Evolutionary conservation across 2,797 vertebrate genomes (phyloP).

Genomic region (Sylvilagus floridanus): DNA sequence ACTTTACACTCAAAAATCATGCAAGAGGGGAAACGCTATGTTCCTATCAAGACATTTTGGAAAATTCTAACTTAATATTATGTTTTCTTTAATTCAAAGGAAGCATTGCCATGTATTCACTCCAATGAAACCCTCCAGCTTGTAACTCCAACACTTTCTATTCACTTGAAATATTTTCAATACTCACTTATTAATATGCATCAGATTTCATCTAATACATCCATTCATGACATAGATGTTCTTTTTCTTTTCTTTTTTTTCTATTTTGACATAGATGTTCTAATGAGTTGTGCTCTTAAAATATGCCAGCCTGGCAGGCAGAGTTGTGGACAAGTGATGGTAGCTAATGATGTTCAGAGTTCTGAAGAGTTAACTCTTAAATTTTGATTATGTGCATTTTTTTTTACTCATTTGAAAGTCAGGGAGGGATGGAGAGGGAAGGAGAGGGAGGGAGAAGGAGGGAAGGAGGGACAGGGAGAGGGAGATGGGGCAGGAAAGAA

Average conservation of each 20-base stretch:
- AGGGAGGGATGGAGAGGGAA: no score
- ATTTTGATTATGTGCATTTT: slow-evolving; percentile 9
- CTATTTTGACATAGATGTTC: no score
- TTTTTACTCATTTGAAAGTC: neutral
- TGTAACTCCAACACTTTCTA: neutral
- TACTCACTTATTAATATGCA: neutral
- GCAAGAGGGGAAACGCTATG: neutral
- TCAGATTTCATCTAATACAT: neutral
- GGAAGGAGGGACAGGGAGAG: no score
- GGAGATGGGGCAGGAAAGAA: no score
- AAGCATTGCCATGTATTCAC: neutral
- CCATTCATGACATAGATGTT: neutral
- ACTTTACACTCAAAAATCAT: slow-evolving; percentile 39
- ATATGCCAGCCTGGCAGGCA: slow-evolving; percentile 9
- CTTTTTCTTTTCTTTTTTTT: no score
- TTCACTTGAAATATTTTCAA: neutral
- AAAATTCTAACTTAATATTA: slow-evolving; percentile 25
- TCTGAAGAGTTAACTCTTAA: slow-evolving; percentile 3
- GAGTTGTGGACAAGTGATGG: neutral
- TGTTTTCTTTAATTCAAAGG: slow-evolving; percentile 22
- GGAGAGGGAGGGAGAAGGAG: no score
- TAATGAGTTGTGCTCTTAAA: neutral
- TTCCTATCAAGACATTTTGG: neutral
- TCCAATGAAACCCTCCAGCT: neutral
- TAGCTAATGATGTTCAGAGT: neutral